Base-by-base conservation (phyloP, 1,140 invertebrate species). In the Pseudomyrmex gracilis region DNA sequence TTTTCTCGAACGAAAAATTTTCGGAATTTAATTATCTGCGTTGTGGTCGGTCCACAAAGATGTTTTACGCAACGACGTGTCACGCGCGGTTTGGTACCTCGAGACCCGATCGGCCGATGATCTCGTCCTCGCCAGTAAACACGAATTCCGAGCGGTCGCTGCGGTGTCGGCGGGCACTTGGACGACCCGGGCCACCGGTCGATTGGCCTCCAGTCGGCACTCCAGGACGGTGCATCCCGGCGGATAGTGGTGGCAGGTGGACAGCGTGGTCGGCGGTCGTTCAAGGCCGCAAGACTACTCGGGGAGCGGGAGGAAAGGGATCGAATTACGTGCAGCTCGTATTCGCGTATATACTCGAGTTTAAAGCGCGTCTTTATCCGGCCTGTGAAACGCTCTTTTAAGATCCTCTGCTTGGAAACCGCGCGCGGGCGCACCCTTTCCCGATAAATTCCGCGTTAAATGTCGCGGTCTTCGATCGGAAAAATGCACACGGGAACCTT, bases 311-410 rank as follows among this genome's bases (percentile, higher is more conserved):
- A 34, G 34, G 34, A 34, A 34, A 5, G 34, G 1, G 90, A 91
- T 92, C 86, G 88, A 92, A 90, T 93, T 91, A 90, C 91, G 88
- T 83, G 63, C 55, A 83, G 34, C 57, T 85, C 61, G 70, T 87
- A 80, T 87, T 47, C 34, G 70, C 63, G n/a, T 47, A 51, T 22
- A 34, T 64, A 15, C 22, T 43, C 17, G 49, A 68, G 20, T 66
- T 80, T 70, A 68, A 15, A 20, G 49, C 17, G 58, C 60, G 84
- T 9, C 49, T 68, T 83, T 83, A 53, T 63, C 24, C 47, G 73
- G 34, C 12, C 17, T 15, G 24, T n/a, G n/a, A n/a, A 47, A 20
- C 45, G 47, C 73, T 9, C 61, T 70, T 34, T 64, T 78, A 43
- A 68, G 43, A 57, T 57, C 20, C 34, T 17, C 17, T 47, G 5